Evolutionary conservation across 2,888 invertebrate genomes (phyloP).

Genomic region (Hyposoter dolosus): DNA sequence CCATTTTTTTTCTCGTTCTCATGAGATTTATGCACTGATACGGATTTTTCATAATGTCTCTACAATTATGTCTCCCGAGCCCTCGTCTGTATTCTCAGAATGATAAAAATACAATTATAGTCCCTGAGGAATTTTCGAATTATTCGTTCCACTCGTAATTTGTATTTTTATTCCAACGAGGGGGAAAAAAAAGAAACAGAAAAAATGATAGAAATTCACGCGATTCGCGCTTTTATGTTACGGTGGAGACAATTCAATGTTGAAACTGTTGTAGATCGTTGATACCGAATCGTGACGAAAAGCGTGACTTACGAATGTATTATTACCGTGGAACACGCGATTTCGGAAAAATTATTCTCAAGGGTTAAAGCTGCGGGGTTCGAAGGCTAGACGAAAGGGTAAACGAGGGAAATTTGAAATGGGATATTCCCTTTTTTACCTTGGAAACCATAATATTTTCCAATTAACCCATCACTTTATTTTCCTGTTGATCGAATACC

Average conservation of each 20-base stretch:
- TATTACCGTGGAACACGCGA: conserved; percentile 10
- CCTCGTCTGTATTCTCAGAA: not conserved
- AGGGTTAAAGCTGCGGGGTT: not conserved
- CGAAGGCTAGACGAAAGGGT: not conserved
- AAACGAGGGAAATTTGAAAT: not conserved
- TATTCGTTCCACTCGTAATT: not conserved
- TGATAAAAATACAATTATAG: not conserved
- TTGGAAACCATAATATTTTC: not conserved
- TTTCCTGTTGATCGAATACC: not conserved
- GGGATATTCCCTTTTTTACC: not conserved
- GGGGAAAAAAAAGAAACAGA: not conserved
- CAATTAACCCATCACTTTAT: not conserved
- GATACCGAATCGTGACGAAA: conserved; percentile 2
- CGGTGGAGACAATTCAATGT: not conserved
- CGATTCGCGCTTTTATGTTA: conserved; percentile 4
- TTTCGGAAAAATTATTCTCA: conserved; percentile 3
- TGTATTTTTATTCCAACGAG: not conserved
- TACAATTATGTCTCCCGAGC: not conserved
- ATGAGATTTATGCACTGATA: conserved; percentile 27
- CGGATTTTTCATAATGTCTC: conserved; percentile 7
- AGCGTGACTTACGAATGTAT: conserved; percentile 1
- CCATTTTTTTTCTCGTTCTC: not conserved
- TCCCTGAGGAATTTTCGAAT: not conserved
- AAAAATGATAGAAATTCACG: not conserved
- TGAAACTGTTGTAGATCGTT: conserved; percentile 1